Evolutionary conservation across 1,140 invertebrate species (phyloP).

Genomic region (Dinothrombium tinctorium): DNA sequence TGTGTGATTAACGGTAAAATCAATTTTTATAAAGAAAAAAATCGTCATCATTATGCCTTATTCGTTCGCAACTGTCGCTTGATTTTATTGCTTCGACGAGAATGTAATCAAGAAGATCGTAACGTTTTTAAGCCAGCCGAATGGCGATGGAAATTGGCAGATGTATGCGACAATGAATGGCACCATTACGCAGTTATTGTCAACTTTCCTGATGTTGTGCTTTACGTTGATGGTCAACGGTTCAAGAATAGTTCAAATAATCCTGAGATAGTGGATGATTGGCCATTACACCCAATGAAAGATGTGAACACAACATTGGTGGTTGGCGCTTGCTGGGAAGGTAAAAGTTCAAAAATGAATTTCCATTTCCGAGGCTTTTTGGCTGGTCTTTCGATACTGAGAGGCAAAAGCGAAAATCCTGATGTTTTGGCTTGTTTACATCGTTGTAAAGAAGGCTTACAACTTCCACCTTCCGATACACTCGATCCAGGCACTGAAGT

Average conservation of each 20-base stretch:
- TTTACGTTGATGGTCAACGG: constrained; percentile 69
- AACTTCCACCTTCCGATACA: constrained; percentile 47
- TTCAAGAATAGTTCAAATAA: constrained; percentile 56
- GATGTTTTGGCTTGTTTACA: constrained; percentile 58
- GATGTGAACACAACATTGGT: constrained; percentile 76
- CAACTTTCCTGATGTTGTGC: constrained; percentile 48
- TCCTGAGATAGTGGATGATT: constrained; percentile 93
- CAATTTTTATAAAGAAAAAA: constrained; percentile 22
- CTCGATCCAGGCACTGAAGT: constrained; percentile 34
- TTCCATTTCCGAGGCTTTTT: constrained; percentile 67
- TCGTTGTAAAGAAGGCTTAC: constrained; percentile 57
- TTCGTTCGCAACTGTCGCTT: constrained; percentile 89
- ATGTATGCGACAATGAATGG: constrained; percentile 90
- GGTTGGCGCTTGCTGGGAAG: constrained; percentile 93
- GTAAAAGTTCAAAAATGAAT: constrained; percentile 62
- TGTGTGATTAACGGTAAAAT: neutral
- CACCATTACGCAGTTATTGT: constrained; percentile 91
- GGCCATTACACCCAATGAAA: constrained; percentile 89
- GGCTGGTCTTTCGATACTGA: constrained; percentile 57
- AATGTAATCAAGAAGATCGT: constrained; percentile 59
- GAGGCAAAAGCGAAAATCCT: constrained; percentile 48
- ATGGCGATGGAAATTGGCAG: constrained; percentile 43
- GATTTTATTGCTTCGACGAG: constrained; percentile 68
- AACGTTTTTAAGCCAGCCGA: constrained; percentile 93
- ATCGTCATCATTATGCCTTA: constrained; percentile 87